Percentiles rank a stretch among this genome's conserved stretches.
Evolutionary conservation across 2,888 invertebrate genomes (phyloP).

Genomic region (Lasioglossum calceatum): DNA sequence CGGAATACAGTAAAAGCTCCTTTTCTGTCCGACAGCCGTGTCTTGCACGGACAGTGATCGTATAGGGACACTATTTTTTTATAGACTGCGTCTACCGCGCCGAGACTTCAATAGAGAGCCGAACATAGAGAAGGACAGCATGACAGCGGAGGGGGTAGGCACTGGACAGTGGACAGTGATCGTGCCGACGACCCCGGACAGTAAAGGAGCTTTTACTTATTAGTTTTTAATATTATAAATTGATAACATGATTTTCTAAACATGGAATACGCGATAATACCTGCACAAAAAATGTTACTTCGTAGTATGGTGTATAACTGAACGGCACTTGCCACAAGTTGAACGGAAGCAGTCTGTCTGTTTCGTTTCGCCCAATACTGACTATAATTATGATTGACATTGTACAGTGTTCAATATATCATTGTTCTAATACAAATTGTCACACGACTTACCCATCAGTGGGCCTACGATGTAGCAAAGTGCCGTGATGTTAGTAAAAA

Average conservation of each 20-base stretch:
- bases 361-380: conserved; percentile 57
- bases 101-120: no score
- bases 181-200: no score
- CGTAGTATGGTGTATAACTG: conserved; percentile 20
- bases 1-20: no score
- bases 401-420: background rate
- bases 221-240: background rate
- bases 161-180: no score
- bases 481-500: conserved; percentile 31
- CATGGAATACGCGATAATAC: background rate
- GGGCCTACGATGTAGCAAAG: conserved; percentile 30
- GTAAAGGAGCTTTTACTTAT: no score
- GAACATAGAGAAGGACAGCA: no score
- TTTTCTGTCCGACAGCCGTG: no score
- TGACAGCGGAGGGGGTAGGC: no score
- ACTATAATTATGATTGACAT: conserved; percentile 12
- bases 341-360: conserved; percentile 68
- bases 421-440: background rate
- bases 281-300: conserved; percentile 12
- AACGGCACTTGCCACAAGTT: background rate
- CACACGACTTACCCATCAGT: conserved; percentile 29
- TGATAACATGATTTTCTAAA: background rate
- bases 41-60: no score
- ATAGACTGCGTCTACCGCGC: no score
- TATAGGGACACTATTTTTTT: no score